Conservation (phyloP, 2,797 vertebrate species). For the Trematomus bernacchii region DNA sequence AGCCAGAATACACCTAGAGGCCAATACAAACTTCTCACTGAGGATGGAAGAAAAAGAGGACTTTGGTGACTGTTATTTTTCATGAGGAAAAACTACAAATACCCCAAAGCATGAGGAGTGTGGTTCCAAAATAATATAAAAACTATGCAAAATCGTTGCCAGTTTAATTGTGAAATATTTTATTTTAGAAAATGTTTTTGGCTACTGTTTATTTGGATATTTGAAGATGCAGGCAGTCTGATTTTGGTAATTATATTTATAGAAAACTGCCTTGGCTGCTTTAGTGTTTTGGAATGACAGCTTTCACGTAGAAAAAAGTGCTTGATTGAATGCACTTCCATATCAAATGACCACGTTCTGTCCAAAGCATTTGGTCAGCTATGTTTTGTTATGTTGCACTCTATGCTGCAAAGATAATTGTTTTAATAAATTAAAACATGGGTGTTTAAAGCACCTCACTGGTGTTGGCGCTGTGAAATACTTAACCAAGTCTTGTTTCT, state of each 20-base stretch:
- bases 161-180: neutral
- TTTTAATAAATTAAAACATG: no score
- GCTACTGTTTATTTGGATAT: neutral
- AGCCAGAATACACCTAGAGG: slow-evolving; percentile 58
- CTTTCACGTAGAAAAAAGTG: neutral
- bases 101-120: neutral
- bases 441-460: no score
- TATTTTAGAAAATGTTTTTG: neutral
- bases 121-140: slow-evolving; percentile 13
- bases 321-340: neutral
- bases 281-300: neutral
- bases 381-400: no score
- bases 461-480: no score
- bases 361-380: neutral
- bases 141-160: neutral
- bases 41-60: slow-evolving; percentile 1
- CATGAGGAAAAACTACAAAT: neutral
- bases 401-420: no score
- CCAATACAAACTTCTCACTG: slow-evolving; percentile 38
- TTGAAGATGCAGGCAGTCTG: neutral
- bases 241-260: neutral
- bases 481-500: neutral
- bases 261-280: neutral
- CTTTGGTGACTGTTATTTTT: slow-evolving; percentile 20
- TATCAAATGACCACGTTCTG: neutral